Percentiles rank a stretch among this genome's conserved stretches.
Evolutionary conservation across 2,113 vertebrate species (phyloP).

Genomic region (Notechis scutatus): DNA sequence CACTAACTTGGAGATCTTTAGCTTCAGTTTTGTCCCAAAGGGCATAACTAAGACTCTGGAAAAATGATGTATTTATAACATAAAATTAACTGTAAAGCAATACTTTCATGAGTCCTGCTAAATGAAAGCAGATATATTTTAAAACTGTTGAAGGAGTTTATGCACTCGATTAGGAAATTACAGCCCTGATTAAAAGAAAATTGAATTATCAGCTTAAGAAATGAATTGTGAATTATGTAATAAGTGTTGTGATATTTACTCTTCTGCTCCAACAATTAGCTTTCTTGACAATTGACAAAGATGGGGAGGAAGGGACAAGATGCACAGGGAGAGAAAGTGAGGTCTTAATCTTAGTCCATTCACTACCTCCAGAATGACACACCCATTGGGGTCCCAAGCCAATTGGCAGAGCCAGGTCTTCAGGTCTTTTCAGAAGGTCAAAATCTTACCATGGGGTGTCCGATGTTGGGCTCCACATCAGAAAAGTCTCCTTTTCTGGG

Average conservation of each 20-base stretch:
- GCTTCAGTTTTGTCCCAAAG: not conserved
- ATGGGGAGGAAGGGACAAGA: not conserved
- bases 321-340: not conserved
- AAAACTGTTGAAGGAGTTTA: not conserved
- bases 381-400: no score
- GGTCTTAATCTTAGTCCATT: not conserved
- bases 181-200: not conserved
- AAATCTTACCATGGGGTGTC: no score
- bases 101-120: slow-evolving; percentile 20
- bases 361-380: no score
- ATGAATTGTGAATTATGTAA: not conserved
- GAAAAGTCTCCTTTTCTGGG: no score
- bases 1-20: not conserved
- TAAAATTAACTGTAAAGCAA: slow-evolving; percentile 16
- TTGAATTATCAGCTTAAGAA: slow-evolving; percentile 1
- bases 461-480: no score
- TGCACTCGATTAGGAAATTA: not conserved
- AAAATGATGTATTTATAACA: not conserved
- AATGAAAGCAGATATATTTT: slow-evolving; percentile 26
- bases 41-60: slow-evolving; percentile 21
- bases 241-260: not conserved
- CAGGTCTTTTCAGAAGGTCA: no score
- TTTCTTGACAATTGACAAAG: not conserved
- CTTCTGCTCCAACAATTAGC: not conserved
- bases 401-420: no score